Evolutionary conservation across 2,113 vertebrate genomes (phyloP).

Genomic region (Silurus asotus): DNA sequence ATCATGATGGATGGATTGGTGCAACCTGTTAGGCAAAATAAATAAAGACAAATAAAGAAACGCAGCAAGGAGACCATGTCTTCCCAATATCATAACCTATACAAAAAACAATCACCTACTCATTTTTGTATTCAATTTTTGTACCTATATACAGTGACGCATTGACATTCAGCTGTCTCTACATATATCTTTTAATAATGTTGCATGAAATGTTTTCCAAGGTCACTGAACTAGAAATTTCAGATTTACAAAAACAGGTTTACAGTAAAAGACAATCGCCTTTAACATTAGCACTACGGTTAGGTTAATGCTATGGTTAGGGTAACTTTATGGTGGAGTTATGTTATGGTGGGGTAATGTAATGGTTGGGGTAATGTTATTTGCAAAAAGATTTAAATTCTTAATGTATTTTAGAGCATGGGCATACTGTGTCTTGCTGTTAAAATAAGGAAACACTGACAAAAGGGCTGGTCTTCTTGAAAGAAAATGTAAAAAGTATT

Average conservation of each 20-base stretch:
- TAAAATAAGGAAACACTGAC: too few species aligned
- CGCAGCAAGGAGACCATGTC: conserved; percentile 23
- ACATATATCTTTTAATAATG: background rate
- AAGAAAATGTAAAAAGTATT: too few species aligned
- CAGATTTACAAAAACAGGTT: background rate
- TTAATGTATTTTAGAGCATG: too few species aligned
- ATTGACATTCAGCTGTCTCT: background rate
- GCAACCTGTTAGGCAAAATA: conserved; percentile 35
- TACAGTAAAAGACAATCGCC: background rate
- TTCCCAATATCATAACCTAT: conserved; percentile 12
- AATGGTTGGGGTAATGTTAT: too few species aligned
- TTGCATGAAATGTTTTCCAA: background rate
- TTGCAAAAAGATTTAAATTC: too few species aligned
- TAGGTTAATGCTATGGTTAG: too few species aligned
- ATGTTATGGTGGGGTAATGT: too few species aligned
- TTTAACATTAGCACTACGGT: too few species aligned
- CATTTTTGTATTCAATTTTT: conserved; percentile 10
- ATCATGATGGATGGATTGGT: conserved; percentile 40
- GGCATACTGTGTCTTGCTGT: too few species aligned
- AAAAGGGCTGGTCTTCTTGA: too few species aligned
- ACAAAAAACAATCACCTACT: conserved; percentile 6
- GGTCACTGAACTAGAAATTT: background rate
- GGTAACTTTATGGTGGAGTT: too few species aligned
- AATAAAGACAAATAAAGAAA: background rate
- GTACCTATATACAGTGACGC: background rate